These are phyloP conservation scores for Ranitomeya variabilis DNA, from an alignment of 2,113 vertebrate genomes.

Conservation along the genomic window DNA sequence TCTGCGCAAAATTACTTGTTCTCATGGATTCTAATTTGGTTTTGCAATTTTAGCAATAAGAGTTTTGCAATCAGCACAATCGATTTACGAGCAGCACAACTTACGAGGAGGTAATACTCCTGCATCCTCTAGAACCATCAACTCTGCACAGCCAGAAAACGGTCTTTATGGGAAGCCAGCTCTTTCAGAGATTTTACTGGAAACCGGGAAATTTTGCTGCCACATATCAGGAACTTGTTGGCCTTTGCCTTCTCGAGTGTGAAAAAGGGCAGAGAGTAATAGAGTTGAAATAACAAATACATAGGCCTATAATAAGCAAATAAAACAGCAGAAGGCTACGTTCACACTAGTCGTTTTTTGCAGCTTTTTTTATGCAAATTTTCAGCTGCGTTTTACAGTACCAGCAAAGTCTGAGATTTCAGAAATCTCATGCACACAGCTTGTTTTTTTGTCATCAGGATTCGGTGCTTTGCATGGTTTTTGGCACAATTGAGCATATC, in stretches of 20 bases:
- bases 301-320: no score
- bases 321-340: no score
- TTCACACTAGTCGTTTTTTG: no score
- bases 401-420: no score
- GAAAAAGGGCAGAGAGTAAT: background rate
- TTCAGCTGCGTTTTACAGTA: no score
- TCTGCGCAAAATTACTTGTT: constrained; percentile 37
- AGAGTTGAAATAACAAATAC: background rate
- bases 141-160: constrained; percentile 11
- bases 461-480: no score
- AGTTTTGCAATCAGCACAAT: constrained; percentile 41
- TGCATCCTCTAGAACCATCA: background rate
- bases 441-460: no score
- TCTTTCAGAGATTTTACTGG: background rate
- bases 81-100: constrained; percentile 33
- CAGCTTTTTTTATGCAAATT: no score
- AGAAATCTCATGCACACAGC: no score
- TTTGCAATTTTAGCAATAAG: constrained; percentile 47
- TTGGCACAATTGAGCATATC: no score
- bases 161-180: background rate
- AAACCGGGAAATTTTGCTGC: background rate
- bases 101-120: constrained; percentile 18
- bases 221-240: background rate
- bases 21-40: constrained; percentile 47
- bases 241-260: no score